Evolutionary conservation across 2,888 invertebrate species (phyloP), one percentile per base, ranked within the genome.

Genomic region (Aplocera efformata): DNA sequence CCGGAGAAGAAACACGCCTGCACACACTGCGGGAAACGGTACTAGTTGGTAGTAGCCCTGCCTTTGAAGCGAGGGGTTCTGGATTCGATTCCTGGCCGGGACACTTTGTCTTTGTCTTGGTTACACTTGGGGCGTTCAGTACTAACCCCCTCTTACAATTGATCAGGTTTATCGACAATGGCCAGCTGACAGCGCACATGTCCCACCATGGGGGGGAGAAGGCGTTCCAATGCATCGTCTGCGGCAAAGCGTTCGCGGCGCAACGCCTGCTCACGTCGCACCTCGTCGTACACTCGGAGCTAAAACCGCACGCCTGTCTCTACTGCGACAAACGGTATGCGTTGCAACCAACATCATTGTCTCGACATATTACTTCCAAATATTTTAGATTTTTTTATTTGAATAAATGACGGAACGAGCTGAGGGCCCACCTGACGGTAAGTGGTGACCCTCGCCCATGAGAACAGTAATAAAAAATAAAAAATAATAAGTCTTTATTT

Each of bases 311-410:
- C 68, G 75, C 80, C 4, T 91, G 91, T 66, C 60, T 53, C 21
- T 83, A 86, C 58, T 92, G 91, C 62, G 88, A 89, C 41, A 84
- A 88, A 45, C 74, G 88, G 75, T 91, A 46, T 39, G 64, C 13
- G 13, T 17, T 17, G 3, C 5, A 17, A 17, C 13, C 5, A 3
- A 17, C 13, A 17, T 17, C 13, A 3, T 17, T 3, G 2, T 5
- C 3, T 17, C 3, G 13, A 17, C 3, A 2, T 17, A 5, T 17
- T 17, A 17, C 13, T n/a, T n/a, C n/a, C n/a, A n/a, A n/a, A n/a
- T n/a, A n/a, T n/a, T n/a, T n/a, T n/a, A n/a, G n/a, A n/a, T n/a
- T n/a, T n/a, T n/a, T n/a, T n/a, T n/a, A n/a, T n/a, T n/a, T n/a
- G n/a, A n/a, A n/a, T n/a, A n/a, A n/a, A n/a, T n/a, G n/a, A n/a